phyloP scores from a whole-genome alignment of 2,113 vertebrate genomes.

The Gila orcuttii region DNA sequence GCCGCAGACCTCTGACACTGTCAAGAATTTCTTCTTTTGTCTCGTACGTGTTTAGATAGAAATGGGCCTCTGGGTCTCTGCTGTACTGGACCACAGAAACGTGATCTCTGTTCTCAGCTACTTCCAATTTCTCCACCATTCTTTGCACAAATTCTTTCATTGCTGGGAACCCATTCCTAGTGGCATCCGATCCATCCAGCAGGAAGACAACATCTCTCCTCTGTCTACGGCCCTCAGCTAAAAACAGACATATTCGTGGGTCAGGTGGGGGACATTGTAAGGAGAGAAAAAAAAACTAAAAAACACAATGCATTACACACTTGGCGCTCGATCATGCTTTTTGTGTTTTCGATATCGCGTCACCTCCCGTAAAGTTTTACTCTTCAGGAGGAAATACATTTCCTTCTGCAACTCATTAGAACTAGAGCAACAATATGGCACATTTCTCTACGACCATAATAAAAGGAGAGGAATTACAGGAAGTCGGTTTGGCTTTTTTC shows the following conservation, averaged over 20 bases:
- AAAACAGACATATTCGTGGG: too few relatives aligned
- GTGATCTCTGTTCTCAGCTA: conserved; percentile 20
- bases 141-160: conserved; percentile 68
- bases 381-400: neutral
- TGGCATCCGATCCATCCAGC: conserved; percentile 75
- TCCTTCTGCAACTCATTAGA: neutral
- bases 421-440: neutral
- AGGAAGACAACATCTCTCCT: conserved; percentile 67
- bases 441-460: neutral
- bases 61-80: conserved; percentile 54
- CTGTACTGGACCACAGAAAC: conserved; percentile 53
- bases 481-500: neutral
- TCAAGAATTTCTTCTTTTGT: conserved; percentile 54
- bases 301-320: neutral
- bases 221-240: neutral
- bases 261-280: too few relatives aligned
- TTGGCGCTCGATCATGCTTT: neutral
- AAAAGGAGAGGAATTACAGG: neutral
- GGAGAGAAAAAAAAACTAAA: too few relatives aligned
- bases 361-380: neutral
- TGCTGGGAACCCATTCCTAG: conserved; percentile 59
- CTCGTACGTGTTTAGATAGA: conserved; percentile 59
- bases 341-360: too few relatives aligned
- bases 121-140: conserved; percentile 53
- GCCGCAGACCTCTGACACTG: conserved; percentile 39